Evolutionary conservation across 1,140 invertebrate genomes (phyloP), one percentile per base, ranked within the genome.

Genomic region (Centruroides sculpturatus): DNA sequence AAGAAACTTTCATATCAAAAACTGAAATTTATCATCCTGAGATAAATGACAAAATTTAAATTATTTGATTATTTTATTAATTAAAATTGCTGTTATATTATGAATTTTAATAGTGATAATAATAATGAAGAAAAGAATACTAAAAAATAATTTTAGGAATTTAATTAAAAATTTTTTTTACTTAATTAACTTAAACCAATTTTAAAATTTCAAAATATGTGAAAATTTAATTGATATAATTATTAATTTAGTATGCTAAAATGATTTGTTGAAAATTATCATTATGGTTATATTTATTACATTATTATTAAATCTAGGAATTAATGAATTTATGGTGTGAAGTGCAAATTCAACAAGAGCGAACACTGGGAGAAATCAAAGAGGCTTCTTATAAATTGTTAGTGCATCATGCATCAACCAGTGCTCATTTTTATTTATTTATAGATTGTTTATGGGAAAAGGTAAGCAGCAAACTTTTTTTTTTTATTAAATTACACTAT

Each of bases 401-500:
- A 11, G 47, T 61, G 35, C 55, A 57, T 4, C 60, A 65, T 62
- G 61, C 60, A 47, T 59, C 64, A 9, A 59, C 47, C 35, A 65
- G 64, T 61, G 64, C 64, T 34, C 64, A 65, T 11, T 65, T 65
- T 55, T 65, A 65, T 51, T 50, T 65, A n/a, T 62, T 65, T 59
- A 57, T 65, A 4, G 64, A 65, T 52, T 53, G 55, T 57, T 48
- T 65, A 8, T 65, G 60, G 60, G 59, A 23, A 54, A 65, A 62
- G 13, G 64, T 65, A 55, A 60, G 57, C 23, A 46, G 23, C 23
- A 23, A 23, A 23, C 23, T 23, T 23, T 23, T 23, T 23, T n/a
- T 23, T 23, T 23, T 23, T 23, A 23, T 23, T 23, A 23, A 23
- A 23, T 23, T 23, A 2, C 23, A 23, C 23, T 23, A 23, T 23